Conservation (phyloP, 1,140 invertebrate genomes). For the Drosophila ananassae region DNA sequence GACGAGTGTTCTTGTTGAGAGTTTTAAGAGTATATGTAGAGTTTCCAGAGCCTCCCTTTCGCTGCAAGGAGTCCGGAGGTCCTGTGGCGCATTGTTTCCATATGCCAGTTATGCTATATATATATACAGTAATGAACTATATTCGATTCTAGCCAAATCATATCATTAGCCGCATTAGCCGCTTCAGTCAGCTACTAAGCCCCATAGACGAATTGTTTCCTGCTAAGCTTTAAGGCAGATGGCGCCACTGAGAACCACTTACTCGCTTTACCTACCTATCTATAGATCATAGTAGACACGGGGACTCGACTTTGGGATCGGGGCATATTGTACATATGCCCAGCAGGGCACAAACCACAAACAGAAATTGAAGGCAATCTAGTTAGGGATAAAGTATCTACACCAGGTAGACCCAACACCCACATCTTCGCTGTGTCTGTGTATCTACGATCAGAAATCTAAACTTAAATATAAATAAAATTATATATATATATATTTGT, state of each 20-base stretch:
- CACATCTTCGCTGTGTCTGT: neutral
- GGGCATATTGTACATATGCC: conserved; percentile 2
- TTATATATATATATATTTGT: conserved; percentile 39
- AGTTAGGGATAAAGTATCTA: conserved; percentile 71
- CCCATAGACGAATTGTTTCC: conserved; percentile 54
- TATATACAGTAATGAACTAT: conserved; percentile 11
- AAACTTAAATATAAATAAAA: conserved; percentile 7
- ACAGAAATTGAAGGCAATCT: conserved; percentile 81
- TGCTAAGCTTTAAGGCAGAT: conserved; percentile 54
- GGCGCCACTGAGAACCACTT: conserved; percentile 7
- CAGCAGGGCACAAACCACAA: conserved; percentile 52
- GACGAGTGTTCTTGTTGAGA: neutral
- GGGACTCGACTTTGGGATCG: conserved; percentile 10
- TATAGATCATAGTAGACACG: conserved; percentile 11
- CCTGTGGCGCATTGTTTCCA: conserved; percentile 6
- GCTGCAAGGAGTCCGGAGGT: conserved; percentile 2
- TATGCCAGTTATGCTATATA: conserved; percentile 14
- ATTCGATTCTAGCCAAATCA: conserved; percentile 53
- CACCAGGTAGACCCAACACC: conserved; percentile 6
- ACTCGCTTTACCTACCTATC: conserved; percentile 48
- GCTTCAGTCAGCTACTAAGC: conserved; percentile 20
- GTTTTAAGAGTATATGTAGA: conserved; percentile 6
- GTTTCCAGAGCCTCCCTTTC: neutral
- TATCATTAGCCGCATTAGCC: conserved; percentile 57
- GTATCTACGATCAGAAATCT: conserved; percentile 7